These are phyloP conservation scores for Clytia hemisphaerica DNA, from an alignment of 30 jellyfish, hydroid and myxozoan species.

Conservation along the genomic window DNA sequence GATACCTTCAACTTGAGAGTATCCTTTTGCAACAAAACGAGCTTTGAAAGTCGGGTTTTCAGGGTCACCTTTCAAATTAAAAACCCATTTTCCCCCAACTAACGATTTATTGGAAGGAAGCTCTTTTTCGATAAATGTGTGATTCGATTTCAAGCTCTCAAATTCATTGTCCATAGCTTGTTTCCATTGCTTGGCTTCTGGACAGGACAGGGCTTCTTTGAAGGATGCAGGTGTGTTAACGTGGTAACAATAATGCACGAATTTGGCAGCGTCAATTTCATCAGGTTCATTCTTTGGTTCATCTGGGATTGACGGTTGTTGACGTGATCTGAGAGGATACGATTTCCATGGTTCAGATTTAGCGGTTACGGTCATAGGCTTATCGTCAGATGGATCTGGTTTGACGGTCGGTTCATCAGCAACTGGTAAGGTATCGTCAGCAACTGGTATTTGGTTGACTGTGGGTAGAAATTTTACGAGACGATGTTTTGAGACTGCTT, in stretches of 20 bases:
- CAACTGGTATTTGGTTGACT: conserved; percentile 1
- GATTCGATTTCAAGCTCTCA: conserved; percentile 21
- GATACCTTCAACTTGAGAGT: conserved; percentile 31
- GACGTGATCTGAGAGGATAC: conserved; percentile 25
- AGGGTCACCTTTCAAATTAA: conserved; percentile 17
- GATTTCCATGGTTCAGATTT: conserved; percentile 3
- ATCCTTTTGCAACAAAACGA: conserved; percentile 51
- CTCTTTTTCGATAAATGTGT: conserved; percentile 31
- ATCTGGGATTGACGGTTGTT: conserved; percentile 18
- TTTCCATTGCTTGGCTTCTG: conserved; percentile 46
- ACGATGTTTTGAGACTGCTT: conserved; percentile 18
- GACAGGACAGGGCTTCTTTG: conserved; percentile 33
- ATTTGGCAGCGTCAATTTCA: conserved; percentile 6
- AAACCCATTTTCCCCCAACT: conserved; percentile 73
- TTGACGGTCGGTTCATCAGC: not conserved
- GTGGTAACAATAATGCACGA: conserved; percentile 23
- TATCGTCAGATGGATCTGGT: conserved; percentile 6
- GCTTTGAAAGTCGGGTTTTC: conserved; percentile 40
- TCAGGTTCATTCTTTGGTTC: conserved; percentile 15
- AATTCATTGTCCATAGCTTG: conserved; percentile 56
- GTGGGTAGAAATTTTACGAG: conserved; percentile 15
- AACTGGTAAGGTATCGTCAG: not conserved
- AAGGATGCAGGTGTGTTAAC: conserved; percentile 22
- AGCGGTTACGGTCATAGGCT: not conserved
- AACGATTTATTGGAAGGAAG: conserved; percentile 37